Percentiles rank a stretch among this genome's conserved stretches.
phyloP scores from a whole-genome alignment of 2,888 invertebrate genomes.

The Caenorhabditis japonica region DNA sequence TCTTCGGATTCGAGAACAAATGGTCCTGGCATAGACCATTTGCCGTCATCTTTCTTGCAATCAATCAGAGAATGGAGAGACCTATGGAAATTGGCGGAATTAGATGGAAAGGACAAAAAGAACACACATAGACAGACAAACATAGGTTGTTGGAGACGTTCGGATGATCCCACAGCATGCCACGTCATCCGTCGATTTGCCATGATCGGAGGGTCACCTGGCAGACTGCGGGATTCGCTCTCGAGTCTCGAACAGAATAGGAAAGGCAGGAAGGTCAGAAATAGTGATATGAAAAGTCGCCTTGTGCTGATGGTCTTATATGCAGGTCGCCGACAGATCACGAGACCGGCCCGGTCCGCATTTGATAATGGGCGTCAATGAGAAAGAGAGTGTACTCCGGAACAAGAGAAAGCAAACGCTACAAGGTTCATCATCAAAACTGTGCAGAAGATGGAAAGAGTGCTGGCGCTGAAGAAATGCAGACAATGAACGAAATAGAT shows the following conservation, averaged over 20 bases:
- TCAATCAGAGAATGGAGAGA: conserved; percentile 12
- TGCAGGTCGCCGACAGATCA: conserved; percentile 29
- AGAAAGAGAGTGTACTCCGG: conserved; percentile 16
- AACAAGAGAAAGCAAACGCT: conserved; percentile 8
- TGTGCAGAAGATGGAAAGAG: conserved; percentile 36
- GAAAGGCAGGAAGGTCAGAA: conserved; percentile 43
- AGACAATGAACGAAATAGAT: conserved; percentile 13
- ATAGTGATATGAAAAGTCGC: conserved; percentile 27
- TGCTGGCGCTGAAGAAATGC: conserved; percentile 8
- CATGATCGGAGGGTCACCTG: conserved; percentile 46
- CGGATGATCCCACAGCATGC: conserved; percentile 25
- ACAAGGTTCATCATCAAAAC: conserved; percentile 34
- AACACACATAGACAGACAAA: conserved; percentile 12
- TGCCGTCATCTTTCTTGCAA: conserved; percentile 35
- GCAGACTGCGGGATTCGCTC: conserved; percentile 34
- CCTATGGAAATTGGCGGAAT: conserved; percentile 28
- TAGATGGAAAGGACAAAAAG: conserved; percentile 7
- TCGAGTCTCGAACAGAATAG: conserved; percentile 34
- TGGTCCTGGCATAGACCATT: conserved; percentile 53
- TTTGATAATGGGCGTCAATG: conserved; percentile 29
- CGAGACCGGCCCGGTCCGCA: conserved; percentile 36
- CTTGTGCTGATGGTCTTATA: conserved; percentile 23
- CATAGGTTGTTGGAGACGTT: conserved; percentile 19
- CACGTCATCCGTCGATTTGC: conserved; percentile 40
- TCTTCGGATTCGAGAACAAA: conserved; percentile 36